Conservation (phyloP, 2,113 vertebrate genomes). For the Peucedramus taeniatus region DNA sequence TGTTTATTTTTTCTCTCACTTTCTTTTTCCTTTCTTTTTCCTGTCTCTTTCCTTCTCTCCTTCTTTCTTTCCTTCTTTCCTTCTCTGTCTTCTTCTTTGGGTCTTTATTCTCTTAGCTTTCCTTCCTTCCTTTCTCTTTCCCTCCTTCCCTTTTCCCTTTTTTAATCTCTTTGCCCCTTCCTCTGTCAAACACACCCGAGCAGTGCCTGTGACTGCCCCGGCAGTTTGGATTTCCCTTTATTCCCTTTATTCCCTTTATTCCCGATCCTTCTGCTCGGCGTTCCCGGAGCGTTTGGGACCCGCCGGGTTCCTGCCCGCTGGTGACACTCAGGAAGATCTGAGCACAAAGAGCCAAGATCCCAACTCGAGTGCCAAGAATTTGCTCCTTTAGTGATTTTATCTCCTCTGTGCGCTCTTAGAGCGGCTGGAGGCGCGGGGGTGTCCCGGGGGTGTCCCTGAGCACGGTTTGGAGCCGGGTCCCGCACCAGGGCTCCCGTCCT, state of each 20-base stretch:
- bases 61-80: too few species aligned
- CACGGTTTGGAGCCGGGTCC: background rate
- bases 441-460: background rate
- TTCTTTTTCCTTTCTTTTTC: background rate
- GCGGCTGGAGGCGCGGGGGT: background rate
- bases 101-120: accelerated
- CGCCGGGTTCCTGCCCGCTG: background rate
- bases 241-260: too few species aligned
- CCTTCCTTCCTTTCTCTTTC: accelerated
- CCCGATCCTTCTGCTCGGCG: background rate
- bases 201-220: background rate
- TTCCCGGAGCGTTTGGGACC: background rate
- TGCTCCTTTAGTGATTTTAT: background rate
- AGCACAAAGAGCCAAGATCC: background rate
- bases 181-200: background rate
- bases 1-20: too few species aligned
- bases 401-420: background rate
- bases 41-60: background rate
- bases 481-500: too few species aligned
- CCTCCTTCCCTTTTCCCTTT: accelerated
- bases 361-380: background rate
- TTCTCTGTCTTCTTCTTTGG: accelerated
- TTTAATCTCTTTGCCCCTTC: accelerated
- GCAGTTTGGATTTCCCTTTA: background rate
- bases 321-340: background rate